A percentile compares a stretch with the other conserved stretches of the same genome.
phyloP scores from a whole-genome alignment of 2,888 invertebrate species.

The Tinea semifulvella region DNA sequence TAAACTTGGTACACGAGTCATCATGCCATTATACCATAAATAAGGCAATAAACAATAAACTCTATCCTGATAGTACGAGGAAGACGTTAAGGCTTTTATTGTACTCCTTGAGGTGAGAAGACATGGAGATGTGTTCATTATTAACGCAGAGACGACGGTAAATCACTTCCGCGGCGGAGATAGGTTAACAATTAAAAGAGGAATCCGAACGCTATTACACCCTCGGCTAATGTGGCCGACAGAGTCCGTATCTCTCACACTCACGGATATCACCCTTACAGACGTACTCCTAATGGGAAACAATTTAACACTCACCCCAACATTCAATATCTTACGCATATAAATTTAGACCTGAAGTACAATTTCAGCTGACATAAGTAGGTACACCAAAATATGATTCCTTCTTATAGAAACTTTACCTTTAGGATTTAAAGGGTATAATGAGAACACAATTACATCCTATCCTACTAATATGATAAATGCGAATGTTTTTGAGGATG shows the following conservation, averaged over 20 bases:
- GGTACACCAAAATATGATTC: no score
- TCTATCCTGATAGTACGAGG: background rate
- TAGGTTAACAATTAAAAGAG: slow-evolving; percentile 53
- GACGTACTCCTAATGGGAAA: slow-evolving; percentile 4
- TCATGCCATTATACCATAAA: slow-evolving; percentile 7
- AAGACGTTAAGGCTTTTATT: slow-evolving; percentile 8
- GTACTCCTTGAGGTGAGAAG: slow-evolving; percentile 12
- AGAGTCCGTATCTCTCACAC: slow-evolving; percentile 5
- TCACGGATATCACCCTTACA: slow-evolving; percentile 8
- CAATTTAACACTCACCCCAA: slow-evolving; percentile 5
- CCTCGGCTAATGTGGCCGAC: slow-evolving; percentile 38
- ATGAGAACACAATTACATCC: no score
- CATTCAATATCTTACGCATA: slow-evolving; percentile 1
- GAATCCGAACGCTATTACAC: slow-evolving; percentile 44
- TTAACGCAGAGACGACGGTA: slow-evolving; percentile 24
- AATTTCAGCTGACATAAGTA: no score
- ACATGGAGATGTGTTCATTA: slow-evolving; percentile 24
- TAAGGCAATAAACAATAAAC: slow-evolving; percentile 10
- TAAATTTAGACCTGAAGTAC: no score
- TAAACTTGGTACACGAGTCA: background rate
- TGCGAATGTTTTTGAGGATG: no score
- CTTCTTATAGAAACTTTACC: no score
- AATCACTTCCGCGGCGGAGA: slow-evolving; percentile 35
- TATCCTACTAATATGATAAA: no score
- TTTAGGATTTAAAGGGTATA: no score